Evolutionary conservation across 1,140 invertebrate species (phyloP).

Genomic region (Homarus americanus): DNA sequence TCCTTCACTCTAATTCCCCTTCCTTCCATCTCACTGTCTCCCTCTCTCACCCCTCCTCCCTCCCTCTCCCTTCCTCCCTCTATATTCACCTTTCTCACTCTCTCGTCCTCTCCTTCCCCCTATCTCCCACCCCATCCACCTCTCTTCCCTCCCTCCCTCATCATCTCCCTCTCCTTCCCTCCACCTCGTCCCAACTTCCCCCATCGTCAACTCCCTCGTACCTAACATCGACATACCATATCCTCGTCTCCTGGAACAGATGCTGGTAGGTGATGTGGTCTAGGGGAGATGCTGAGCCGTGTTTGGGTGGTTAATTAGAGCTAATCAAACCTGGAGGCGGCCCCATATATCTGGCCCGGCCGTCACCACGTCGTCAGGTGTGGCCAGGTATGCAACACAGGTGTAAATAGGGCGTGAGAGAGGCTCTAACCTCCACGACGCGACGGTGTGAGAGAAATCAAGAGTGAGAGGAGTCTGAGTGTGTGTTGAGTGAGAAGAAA

Average conservation of each 20-base stretch:
- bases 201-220: neutral
- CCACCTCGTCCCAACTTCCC: neutral
- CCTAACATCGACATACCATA: neutral
- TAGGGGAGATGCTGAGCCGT: neutral
- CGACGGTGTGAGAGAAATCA: too few species aligned
- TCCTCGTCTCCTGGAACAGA: neutral
- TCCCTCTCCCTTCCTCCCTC: neutral
- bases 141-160: constrained; percentile 7
- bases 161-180: neutral
- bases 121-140: neutral
- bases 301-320: neutral
- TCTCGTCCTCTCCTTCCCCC: neutral
- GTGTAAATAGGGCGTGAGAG: neutral
- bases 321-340: neutral
- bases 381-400: neutral
- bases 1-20: neutral
- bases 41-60: neutral
- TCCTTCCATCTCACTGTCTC: neutral
- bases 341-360: neutral
- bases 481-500: too few species aligned
- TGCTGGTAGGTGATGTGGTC: neutral
- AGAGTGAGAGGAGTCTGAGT: too few species aligned
- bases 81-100: neutral
- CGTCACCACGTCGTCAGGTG: neutral
- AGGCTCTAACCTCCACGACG: too few species aligned